Evolutionary conservation across 2,113 vertebrate species (phyloP), one percentile per base, ranked within the genome.

Genomic region (Acanthisitta chloris): DNA sequence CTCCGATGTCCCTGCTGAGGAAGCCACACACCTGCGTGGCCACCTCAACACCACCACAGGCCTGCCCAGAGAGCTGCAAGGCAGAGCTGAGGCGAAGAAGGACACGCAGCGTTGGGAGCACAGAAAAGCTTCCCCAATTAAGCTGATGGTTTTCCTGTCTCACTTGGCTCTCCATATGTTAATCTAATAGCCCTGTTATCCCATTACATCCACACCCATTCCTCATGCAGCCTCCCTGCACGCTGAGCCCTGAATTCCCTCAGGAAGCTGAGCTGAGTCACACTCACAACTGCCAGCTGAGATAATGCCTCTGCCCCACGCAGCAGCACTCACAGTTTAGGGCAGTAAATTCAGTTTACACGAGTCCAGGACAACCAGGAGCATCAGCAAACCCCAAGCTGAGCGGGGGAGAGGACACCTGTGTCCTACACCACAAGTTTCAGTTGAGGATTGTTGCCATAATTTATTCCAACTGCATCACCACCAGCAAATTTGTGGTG

Each of bases 241-340:
- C 9, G 10, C 62, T 0, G 7, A 59, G 84, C 65, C 70, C 81
- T 23, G 7, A 81, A 62, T 42, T 76, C 88, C 38, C 86, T 82
- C 94, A 97, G 97, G 96, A 97, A 97, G 87, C 38, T 4, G 91
- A 95, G 94, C 97, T 97, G 97, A 97, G 94, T 97, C 97, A 97
- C 90, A 0, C 96, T 93, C 74, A 7, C 79, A 67, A 54, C 94
- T 96, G 96, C 88, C 72, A 83, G 92, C 90, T 72, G 86, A 96
- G 97, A 97, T 97, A 97, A 97, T 31, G 87, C 67, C 79, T 59
- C 13, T 43, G 67, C 78, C 14, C 69, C 8, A 3, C 10, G 1
- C n/a, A 2, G 31, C 71, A 73, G 42, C 9, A 7, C 46, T 66
- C 67, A 87, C 79, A 8, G 46, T 72, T 6, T 6, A 12, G 61